Percentiles rank a stretch among this genome's conserved stretches.
These are phyloP conservation scores for Eospalax fontanierii DNA, from an alignment of 2,797 vertebrate species.

Conservation along the genomic window DNA sequence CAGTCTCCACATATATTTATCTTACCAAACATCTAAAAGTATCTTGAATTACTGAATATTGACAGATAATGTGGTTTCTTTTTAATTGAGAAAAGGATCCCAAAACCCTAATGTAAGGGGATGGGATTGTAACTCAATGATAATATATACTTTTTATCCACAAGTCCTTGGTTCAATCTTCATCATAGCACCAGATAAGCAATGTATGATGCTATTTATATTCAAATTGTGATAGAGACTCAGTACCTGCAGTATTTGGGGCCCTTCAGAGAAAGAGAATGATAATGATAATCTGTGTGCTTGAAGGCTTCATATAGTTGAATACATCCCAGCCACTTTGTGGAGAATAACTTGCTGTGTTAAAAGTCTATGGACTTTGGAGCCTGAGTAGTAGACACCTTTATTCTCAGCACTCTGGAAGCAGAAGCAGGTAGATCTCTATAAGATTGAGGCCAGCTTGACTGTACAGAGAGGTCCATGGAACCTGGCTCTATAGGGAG, in stretches of 20 bases:
- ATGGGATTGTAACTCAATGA: background rate
- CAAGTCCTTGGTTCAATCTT: background rate
- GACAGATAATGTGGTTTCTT: background rate
- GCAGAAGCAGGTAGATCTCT: no score
- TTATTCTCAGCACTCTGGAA: no score
- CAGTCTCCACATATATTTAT: background rate
- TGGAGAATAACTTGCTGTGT: background rate
- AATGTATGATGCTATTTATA: background rate
- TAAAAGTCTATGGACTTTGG: slow-evolving; percentile 31
- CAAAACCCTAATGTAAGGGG: background rate
- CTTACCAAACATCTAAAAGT: background rate
- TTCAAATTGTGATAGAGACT: no score
- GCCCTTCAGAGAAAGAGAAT: background rate
- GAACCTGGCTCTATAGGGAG: no score
- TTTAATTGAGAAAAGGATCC: background rate
- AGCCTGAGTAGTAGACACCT: no score
- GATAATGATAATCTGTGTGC: background rate
- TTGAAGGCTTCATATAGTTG: slow-evolving; percentile 19
- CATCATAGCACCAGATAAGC: background rate
- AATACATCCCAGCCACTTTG: background rate
- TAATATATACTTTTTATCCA: background rate
- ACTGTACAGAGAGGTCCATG: no score
- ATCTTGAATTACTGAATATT: background rate
- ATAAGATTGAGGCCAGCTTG: no score
- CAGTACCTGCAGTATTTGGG: background rate